Evolutionary conservation across 1,140 invertebrate genomes (phyloP), one percentile per base, ranked within the genome.

Genomic region (Drosophila albomicans): DNA sequence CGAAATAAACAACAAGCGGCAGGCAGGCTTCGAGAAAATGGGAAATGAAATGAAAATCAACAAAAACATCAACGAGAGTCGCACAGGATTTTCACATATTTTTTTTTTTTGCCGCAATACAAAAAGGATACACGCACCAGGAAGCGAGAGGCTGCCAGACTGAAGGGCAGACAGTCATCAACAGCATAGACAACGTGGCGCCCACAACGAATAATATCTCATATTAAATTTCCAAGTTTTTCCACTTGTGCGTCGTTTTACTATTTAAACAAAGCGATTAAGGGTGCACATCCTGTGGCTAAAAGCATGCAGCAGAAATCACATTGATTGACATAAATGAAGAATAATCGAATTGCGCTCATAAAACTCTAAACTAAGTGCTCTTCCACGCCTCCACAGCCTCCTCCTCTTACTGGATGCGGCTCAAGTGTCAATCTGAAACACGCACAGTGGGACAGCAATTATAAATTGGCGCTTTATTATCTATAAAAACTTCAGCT

Each of bases 321-420:
- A 51, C 63, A 69, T 79, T 91, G 89, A 91, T 91, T 91, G 89
- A 91, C 89, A 77, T 79, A 91, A 91, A 91, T 91, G 89, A 91
- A 91, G 89, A 91, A 91, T 91, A 91, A 91, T 91, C 90, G 89
- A 91, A 89, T 91, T 91, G 75, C 71, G 75, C 74, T 73, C 78
- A 82, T 91, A 91, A 91, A 89, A 88, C 80, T 88, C 82, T 79
- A 85, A 85, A 84, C 84, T 89, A 88, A 88, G 84, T 88, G 85
- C 48, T 41, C 35, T 45, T 5, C 35, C 45, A 1, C 20, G 11
- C 20, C 46, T 41, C 1, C 56, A 1, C 3, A 25, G 20, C 30
- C n/a, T 25, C 66, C 63, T 6, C 28, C 51, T 30, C 28, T 15
- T 11, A 3, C 25, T 25, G 46, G 16, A 58, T 56, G 8, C 51